phyloP scores from a whole-genome alignment of 2,113 vertebrate species.

The Hippocampus mohnikei region DNA sequence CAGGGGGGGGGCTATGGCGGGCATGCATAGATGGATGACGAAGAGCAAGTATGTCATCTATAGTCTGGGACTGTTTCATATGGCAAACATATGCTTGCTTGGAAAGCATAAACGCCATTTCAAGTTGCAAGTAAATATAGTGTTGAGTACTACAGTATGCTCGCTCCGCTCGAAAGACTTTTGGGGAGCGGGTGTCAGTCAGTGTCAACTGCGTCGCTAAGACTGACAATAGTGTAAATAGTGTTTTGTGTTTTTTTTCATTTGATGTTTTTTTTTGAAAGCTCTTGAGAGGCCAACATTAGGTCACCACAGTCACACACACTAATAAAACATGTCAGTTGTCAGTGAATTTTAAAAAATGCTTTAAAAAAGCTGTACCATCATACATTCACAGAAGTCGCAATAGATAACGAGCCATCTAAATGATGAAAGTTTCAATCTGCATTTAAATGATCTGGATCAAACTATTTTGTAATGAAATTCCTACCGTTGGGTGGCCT shows the following conservation, averaged over 20 bases:
- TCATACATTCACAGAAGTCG: too few relatives aligned
- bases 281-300: too few relatives aligned
- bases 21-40: constrained; percentile 44
- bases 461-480: background rate
- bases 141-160: constrained; percentile 35
- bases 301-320: too few relatives aligned
- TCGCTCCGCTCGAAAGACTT: constrained; percentile 7
- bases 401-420: background rate
- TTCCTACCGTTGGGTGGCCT: background rate
- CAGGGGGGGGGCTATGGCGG: constrained; percentile 15
- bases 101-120: constrained; percentile 35
- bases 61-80: constrained; percentile 15
- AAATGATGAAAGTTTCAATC: background rate
- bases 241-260: too few relatives aligned
- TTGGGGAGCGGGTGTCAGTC: constrained; percentile 37
- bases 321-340: too few relatives aligned
- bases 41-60: constrained; percentile 36
- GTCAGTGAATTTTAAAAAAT: too few relatives aligned
- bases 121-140: constrained; percentile 66
- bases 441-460: background rate
- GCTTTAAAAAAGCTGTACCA: too few relatives aligned
- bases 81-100: constrained; percentile 13
- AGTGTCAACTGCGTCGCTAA: constrained; percentile 36
- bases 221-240: background rate
- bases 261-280: too few relatives aligned